phyloP scores from a whole-genome alignment of 1,140 invertebrate species.

The Dendroctonus ponderosae region DNA sequence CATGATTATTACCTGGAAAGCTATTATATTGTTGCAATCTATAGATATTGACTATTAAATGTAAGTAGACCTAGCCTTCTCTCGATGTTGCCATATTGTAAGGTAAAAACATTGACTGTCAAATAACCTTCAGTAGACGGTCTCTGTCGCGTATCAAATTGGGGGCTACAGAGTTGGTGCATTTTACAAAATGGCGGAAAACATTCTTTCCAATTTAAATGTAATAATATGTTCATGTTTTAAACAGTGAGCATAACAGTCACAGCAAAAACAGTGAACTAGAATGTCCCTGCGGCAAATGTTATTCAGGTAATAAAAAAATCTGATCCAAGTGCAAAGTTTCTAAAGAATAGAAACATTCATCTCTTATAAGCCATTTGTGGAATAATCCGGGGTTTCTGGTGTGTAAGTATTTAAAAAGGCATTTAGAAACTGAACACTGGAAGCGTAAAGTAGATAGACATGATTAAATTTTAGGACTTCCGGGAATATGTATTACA shows the following conservation, averaged over 20 bases:
- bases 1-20: too few species aligned
- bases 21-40: too few species aligned
- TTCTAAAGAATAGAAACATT: background rate
- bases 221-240: background rate
- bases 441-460: background rate
- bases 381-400: background rate
- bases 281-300: conserved; percentile 9
- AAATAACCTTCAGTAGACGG: too few species aligned
- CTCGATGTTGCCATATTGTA: too few species aligned
- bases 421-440: background rate
- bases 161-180: too few species aligned
- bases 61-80: too few species aligned
- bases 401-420: background rate
- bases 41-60: too few species aligned
- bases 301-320: conserved; percentile 9
- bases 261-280: too few species aligned
- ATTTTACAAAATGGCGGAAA: background rate
- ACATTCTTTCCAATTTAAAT: background rate
- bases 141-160: background rate
- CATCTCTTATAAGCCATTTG: background rate
- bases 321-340: background rate
- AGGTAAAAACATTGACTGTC: too few species aligned
- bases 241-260: background rate
- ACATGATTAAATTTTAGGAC: conserved; percentile 12
- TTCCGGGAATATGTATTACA: conserved; percentile 25